Conservation (phyloP, 2,888 invertebrate species). For the Dasypolia templi region DNA sequence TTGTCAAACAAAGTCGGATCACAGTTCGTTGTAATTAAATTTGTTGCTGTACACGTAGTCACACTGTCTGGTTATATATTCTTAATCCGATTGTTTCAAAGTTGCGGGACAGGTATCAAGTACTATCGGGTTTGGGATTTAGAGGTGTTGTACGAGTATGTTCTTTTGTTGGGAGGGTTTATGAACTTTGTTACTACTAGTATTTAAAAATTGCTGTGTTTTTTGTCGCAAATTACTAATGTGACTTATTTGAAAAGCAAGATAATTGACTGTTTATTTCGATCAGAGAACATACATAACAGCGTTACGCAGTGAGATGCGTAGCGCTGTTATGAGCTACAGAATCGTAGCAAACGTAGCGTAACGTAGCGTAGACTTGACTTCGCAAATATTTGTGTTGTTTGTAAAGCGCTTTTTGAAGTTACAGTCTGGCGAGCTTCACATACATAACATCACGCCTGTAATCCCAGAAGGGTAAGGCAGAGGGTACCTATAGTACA, state of each 20-base stretch:
- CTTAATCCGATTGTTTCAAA: conserved; percentile 60
- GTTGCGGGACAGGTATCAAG: conserved; percentile 35
- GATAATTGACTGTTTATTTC: background rate
- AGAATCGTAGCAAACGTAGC: conserved; percentile 2
- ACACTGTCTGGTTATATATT: conserved; percentile 65
- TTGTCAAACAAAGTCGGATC: conserved; percentile 35
- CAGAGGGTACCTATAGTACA: too few species aligned
- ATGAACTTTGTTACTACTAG: background rate
- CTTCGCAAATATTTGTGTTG: background rate
- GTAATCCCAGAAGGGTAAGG: too few species aligned
- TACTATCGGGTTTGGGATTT: conserved; percentile 28
- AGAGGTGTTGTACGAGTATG: background rate
- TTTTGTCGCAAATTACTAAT: background rate
- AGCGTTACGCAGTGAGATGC: too few species aligned
- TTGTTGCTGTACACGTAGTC: conserved; percentile 61
- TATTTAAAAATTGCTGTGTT: background rate
- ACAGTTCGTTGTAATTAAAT: conserved; percentile 66
- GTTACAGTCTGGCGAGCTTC: too few species aligned
- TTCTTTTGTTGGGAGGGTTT: background rate
- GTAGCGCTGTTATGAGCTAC: too few species aligned
- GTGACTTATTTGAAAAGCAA: background rate
- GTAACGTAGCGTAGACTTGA: background rate
- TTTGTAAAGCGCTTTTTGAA: background rate
- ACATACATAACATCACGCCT: too few species aligned
- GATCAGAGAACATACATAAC: too few species aligned